Percentiles rank a stretch among this genome's conserved stretches.
These are phyloP conservation scores for Lasioglossum zephyrum DNA, from an alignment of 2,888 invertebrate species.

Conservation along the genomic window DNA sequence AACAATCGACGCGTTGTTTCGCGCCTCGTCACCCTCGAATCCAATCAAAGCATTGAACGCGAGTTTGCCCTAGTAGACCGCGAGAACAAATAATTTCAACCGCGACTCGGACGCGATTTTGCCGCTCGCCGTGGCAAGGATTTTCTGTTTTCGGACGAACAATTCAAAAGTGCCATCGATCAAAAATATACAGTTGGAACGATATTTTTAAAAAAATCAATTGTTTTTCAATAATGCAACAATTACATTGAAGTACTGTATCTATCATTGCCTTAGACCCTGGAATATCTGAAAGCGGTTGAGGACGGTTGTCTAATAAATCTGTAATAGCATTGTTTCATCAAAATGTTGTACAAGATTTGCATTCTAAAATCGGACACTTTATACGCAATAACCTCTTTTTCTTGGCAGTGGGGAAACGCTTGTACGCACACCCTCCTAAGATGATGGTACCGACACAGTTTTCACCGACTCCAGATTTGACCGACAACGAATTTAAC, in stretches of 20 bases:
- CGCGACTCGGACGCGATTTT: background rate
- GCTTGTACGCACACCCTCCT: too few species aligned
- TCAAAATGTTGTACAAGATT: too few species aligned
- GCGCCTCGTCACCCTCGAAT: constrained; percentile 19
- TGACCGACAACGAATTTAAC: too few species aligned
- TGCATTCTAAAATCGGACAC: too few species aligned
- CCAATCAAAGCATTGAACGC: constrained; percentile 13
- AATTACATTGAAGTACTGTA: background rate
- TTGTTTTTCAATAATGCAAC: background rate
- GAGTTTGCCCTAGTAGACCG: background rate
- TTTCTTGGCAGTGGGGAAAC: too few species aligned
- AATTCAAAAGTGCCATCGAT: background rate
- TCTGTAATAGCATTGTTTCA: too few species aligned
- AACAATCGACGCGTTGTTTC: constrained; percentile 37
- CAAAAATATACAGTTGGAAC: background rate
- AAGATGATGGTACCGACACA: too few species aligned
- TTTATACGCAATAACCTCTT: too few species aligned
- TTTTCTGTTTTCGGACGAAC: background rate
- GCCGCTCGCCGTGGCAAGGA: background rate
- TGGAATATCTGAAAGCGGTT: too few species aligned
- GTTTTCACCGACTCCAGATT: too few species aligned
- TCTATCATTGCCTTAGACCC: too few species aligned
- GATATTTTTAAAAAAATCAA: background rate
- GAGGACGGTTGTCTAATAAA: too few species aligned
- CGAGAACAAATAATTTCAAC: background rate